Conservation (phyloP, 1,140 invertebrate genomes). For the Drosophila pandora region DNA sequence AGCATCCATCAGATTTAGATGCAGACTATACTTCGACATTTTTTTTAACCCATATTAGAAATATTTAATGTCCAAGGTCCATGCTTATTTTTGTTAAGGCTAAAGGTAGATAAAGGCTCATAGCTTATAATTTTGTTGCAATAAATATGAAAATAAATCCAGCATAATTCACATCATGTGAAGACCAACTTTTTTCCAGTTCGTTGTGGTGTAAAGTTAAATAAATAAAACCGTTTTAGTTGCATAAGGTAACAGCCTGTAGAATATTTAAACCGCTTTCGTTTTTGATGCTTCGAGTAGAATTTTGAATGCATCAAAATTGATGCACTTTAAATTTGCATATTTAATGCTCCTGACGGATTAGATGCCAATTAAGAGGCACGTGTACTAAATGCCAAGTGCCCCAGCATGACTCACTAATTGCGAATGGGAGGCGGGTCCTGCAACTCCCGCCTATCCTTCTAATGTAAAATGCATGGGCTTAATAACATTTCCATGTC, state of each 20-base stretch:
- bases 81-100: no score
- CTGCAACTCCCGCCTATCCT: not conserved
- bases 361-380: slow-evolving; percentile 41
- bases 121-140: not conserved
- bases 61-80: not conserved
- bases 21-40: no score
- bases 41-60: not conserved
- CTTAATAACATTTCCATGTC: slow-evolving; percentile 58
- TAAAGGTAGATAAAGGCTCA: not conserved
- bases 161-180: no score
- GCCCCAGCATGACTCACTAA: slow-evolving; percentile 17
- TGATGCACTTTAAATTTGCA: slow-evolving; percentile 35
- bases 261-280: slow-evolving; percentile 5
- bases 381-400: slow-evolving; percentile 27
- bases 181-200: no score
- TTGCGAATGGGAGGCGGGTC: slow-evolving; percentile 12
- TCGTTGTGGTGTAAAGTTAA: no score
- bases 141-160: no score
- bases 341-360: slow-evolving; percentile 28
- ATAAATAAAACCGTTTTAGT: not conserved
- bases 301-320: not conserved
- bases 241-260: not conserved
- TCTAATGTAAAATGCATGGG: slow-evolving; percentile 50
- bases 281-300: not conserved
- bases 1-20: not conserved